Evolutionary conservation across 2,113 vertebrate species (phyloP).

Genomic region (Excalfactoria chinensis): DNA sequence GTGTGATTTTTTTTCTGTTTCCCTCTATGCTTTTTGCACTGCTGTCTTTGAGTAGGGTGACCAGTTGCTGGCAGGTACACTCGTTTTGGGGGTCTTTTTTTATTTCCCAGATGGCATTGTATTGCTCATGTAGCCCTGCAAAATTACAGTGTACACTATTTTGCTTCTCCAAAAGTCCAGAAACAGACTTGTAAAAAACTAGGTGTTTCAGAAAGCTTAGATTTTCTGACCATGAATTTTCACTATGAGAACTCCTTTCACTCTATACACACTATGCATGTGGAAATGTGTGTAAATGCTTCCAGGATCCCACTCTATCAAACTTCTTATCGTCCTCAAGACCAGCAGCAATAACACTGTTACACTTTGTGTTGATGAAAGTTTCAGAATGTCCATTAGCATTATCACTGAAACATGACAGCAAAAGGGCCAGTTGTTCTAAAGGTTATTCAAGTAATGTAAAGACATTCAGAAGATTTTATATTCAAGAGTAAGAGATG

Average conservation of each 20-base stretch:
- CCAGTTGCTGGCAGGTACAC: not conserved
- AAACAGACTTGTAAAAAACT: not conserved
- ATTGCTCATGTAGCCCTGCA: not conserved
- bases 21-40: not conserved
- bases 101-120: conserved; percentile 2
- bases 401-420: not conserved
- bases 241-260: fast-evolving
- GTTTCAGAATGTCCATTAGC: not conserved
- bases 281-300: not conserved
- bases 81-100: not conserved
- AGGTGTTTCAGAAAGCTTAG: not conserved
- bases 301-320: fast-evolving
- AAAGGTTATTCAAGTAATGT: not conserved
- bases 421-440: not conserved
- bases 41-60: not conserved
- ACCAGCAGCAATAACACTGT: not conserved
- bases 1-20: not conserved
- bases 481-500: not conserved
- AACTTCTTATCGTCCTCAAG: not conserved
- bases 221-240: not conserved
- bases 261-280: not conserved
- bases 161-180: not conserved
- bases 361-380: not conserved
- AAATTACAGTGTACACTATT: not conserved
- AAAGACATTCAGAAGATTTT: not conserved